Base-by-base conservation (phyloP, 2,113 vertebrate species). In the Cyrtonyx montezumae region DNA sequence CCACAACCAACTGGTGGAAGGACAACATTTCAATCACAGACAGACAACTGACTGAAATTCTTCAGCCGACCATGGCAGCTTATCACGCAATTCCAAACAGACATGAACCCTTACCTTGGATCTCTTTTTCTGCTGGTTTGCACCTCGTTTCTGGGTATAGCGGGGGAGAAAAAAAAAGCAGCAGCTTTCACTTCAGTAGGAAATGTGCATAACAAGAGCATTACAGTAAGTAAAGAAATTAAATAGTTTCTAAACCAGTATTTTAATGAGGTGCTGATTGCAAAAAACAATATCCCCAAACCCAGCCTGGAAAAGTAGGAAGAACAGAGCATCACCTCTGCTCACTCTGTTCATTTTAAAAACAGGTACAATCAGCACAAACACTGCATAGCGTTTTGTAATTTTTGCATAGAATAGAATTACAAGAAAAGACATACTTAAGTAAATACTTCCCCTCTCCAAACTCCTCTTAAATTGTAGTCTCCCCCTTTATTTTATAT, bases 81-180 rank as follows among this genome's bases (percentile, higher is more conserved):
- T 25, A 26, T 34, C 23, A 68, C 36, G 45, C 15, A 65, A 28
- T 42, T 85, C 49, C 74, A 79, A 74, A 75, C 30, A 66, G 26
- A 90, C 46, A 77, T 7, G 3, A 40, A 83, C 40, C 13, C 93
- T 79, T 97, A 98, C 98, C 98, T 98, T 98, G 71, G 97, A 97
- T 97, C 97, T 98, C 95, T 97, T 98, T 94, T 97, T 98, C 83
- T 98, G 98, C 88, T 98, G 98, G 95, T 97, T 97, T 37, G 87
- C 91, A 67, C 97, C 96, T 90, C 97, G 97, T 93, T 97, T 98
- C 98, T 98, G 93, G 76, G 16, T 82, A 70, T 21, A 92, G 70
- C 65, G 11, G 40, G 40, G 40, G 40, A 45, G 7, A 97, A 96
- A 92, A 79, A 62, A 37, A 25, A 25, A 87, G 34, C 90, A 87